Percentiles rank a stretch among this genome's conserved stretches.
Evolutionary conservation across 1,140 invertebrate species (phyloP).

Genomic region (Drosophila sechellia): DNA sequence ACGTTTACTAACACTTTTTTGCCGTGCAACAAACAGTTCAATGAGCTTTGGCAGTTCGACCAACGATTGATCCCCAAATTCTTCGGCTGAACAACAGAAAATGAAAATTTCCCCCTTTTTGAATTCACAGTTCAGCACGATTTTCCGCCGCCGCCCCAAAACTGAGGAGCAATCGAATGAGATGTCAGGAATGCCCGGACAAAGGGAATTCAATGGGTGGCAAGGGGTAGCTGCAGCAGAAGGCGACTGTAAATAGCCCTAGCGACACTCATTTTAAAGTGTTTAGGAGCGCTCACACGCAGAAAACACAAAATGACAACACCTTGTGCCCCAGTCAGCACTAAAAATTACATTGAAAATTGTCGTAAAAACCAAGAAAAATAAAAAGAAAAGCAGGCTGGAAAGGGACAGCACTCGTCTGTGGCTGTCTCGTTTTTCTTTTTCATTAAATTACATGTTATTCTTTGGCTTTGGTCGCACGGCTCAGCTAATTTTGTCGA

Average conservation of each 20-base stretch:
- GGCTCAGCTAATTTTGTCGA: constrained; percentile 53
- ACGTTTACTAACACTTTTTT: background rate
- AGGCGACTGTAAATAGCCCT: constrained; percentile 57
- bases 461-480: constrained; percentile 55
- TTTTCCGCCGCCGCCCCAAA: background rate
- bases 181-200: constrained; percentile 34
- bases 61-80: constrained; percentile 18
- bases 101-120: constrained; percentile 15
- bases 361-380: constrained; percentile 65
- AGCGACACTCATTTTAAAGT: constrained; percentile 73
- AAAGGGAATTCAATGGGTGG: background rate
- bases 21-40: constrained; percentile 18
- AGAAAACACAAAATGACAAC: constrained; percentile 44
- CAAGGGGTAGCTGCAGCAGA: constrained; percentile 1
- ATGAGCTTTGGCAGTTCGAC: constrained; percentile 21
- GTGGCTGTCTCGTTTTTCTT: constrained; percentile 40
- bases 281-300: constrained; percentile 57
- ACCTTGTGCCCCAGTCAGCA: constrained; percentile 70
- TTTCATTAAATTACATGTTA: constrained; percentile 78
- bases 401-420: constrained; percentile 2
- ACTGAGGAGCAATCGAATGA: constrained; percentile 19
- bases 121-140: constrained; percentile 39
- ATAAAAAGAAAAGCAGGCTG: constrained; percentile 27
- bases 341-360: constrained; percentile 78
- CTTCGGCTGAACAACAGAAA: constrained; percentile 11